phyloP scores from a whole-genome alignment of 2,113 vertebrate species.

The Taurulus bubalis region DNA sequence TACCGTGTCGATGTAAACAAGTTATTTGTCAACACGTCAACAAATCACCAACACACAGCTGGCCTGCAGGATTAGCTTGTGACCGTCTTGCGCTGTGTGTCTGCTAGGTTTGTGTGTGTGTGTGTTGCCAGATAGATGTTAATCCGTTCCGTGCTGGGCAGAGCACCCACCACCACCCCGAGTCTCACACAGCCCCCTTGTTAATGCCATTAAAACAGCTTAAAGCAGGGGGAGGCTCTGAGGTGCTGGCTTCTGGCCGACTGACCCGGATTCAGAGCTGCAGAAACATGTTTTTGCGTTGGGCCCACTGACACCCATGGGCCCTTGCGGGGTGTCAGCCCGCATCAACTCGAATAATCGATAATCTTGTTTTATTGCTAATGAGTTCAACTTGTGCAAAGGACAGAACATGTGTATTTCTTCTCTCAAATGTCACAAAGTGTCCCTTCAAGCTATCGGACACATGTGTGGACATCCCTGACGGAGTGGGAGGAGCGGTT shows the following conservation, averaged over 20 bases:
- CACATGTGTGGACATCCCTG: too few relatives aligned
- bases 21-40: conserved; percentile 49
- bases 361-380: too few relatives aligned
- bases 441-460: too few relatives aligned
- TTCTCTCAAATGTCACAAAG: too few relatives aligned
- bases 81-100: conserved; percentile 13
- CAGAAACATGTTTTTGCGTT: conserved; percentile 13
- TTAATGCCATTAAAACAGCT: conserved; percentile 75
- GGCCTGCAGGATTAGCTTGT: conserved; percentile 58
- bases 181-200: conserved; percentile 36
- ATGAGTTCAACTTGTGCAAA: too few relatives aligned
- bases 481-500: too few relatives aligned
- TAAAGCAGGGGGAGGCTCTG: conserved; percentile 26
- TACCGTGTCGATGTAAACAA: conserved; percentile 49
- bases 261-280: conserved; percentile 58
- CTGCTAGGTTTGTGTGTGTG: conserved; percentile 43
- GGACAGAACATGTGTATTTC: too few relatives aligned
- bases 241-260: conserved; percentile 34
- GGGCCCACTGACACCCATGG: neutral
- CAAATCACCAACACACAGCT: conserved; percentile 66
- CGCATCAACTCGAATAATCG: neutral
- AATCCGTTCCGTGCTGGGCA: conserved; percentile 58
- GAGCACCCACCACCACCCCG: conserved; percentile 54
- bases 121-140: conserved; percentile 59
- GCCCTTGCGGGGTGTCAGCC: neutral